Conservation (phyloP, 2,113 vertebrate genomes). For the Callionymus lyra region DNA sequence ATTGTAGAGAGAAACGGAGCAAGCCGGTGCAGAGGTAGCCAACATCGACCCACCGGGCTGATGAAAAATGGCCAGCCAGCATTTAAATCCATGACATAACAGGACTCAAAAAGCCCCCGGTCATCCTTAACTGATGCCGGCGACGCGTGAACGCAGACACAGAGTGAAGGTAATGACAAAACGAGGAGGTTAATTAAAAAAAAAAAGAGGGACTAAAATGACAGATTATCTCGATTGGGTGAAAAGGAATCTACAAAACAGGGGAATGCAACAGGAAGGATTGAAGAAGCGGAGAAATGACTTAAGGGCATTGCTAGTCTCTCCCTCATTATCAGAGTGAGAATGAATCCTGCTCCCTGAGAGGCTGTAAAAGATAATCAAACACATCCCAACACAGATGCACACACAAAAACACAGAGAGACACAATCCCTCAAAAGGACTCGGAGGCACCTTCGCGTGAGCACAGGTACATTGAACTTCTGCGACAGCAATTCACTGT, state of each 20-base stretch:
- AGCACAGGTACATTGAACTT: slow-evolving; percentile 11
- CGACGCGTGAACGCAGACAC: slow-evolving; percentile 4
- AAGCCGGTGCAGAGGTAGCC: slow-evolving; percentile 29
- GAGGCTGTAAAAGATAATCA: slow-evolving; percentile 60
- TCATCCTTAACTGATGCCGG: slow-evolving; percentile 16
- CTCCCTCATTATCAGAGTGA: slow-evolving; percentile 64
- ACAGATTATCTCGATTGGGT: slow-evolving; percentile 7
- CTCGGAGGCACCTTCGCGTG: slow-evolving; percentile 12
- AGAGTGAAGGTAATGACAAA: slow-evolving; percentile 3
- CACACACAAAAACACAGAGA: slow-evolving; percentile 16
- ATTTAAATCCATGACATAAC: slow-evolving; percentile 36
- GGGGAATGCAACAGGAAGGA: slow-evolving; percentile 49
- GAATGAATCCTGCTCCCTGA: slow-evolving; percentile 60
- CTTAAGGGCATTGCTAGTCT: slow-evolving; percentile 61
- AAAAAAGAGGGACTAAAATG: slow-evolving; percentile 3
- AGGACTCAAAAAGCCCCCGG: slow-evolving; percentile 20
- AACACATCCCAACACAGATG: slow-evolving; percentile 41
- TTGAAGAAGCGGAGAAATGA: slow-evolving; percentile 53
- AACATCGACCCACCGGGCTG: slow-evolving; percentile 21
- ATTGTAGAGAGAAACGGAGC: slow-evolving; percentile 37
- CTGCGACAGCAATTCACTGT: not conserved
- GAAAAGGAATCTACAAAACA: slow-evolving; percentile 10
- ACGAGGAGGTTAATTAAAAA: slow-evolving; percentile 1
- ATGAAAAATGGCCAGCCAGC: slow-evolving; percentile 38
- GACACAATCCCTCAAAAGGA: slow-evolving; percentile 16